Percentiles rank a stretch among this genome's conserved stretches.
phyloP scores from a whole-genome alignment of 2,113 vertebrate species.

The Brachirus orientalis region DNA sequence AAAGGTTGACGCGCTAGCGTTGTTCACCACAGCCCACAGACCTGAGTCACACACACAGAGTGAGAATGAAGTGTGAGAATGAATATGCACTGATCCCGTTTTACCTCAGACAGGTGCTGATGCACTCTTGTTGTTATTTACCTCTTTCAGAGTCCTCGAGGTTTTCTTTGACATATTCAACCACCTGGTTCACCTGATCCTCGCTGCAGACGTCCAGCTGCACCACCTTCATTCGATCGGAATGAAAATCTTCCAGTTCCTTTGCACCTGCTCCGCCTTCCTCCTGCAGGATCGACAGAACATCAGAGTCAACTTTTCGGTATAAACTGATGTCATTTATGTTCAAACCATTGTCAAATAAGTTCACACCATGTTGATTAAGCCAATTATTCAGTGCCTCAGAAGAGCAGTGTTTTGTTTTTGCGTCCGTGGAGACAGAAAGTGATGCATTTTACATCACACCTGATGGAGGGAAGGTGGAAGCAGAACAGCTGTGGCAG shows the following conservation, averaged over 20 bases:
- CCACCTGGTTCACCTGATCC: conserved; percentile 82
- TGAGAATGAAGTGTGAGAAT: background rate
- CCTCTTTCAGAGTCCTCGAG: conserved; percentile 82
- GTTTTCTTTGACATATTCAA: conserved; percentile 77
- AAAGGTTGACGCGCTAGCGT: conserved; percentile 84
- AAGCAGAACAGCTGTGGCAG: too few species aligned
- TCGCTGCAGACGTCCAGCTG: conserved; percentile 91
- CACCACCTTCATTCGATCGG: conserved; percentile 85
- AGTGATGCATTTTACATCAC: too few species aligned
- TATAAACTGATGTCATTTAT: too few species aligned
- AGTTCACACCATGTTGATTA: too few species aligned
- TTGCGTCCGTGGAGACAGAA: too few species aligned
- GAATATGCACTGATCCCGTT: background rate
- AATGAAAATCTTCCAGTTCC: conserved; percentile 80
- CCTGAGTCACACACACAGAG: conserved; percentile 69
- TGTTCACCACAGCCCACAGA: conserved; percentile 92
- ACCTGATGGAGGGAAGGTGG: too few species aligned
- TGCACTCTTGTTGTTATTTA: conserved; percentile 26
- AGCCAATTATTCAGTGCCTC: too few species aligned
- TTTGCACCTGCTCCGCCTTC: conserved; percentile 81
- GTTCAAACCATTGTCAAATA: too few species aligned
- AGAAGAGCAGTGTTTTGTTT: too few species aligned
- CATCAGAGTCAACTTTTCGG: too few species aligned
- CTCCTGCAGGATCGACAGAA: conserved; percentile 65
- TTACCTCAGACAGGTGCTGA: too few species aligned